phyloP scores from a whole-genome alignment of 1,140 invertebrate genomes.

The Archegozetes longisetosus region DNA sequence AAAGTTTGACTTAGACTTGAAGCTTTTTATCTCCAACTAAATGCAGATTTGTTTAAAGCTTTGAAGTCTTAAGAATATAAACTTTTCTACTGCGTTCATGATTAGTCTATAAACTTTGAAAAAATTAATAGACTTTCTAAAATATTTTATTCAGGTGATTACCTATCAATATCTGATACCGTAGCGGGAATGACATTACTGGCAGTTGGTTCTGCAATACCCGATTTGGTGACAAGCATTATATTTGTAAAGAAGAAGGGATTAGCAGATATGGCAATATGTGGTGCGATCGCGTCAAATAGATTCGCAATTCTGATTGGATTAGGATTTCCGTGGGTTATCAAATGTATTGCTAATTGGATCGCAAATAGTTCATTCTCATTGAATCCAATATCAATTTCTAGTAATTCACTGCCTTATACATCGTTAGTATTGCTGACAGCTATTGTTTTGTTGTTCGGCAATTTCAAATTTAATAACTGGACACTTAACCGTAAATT shows the following conservation, averaged over 20 bases:
- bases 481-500: not conserved
- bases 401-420: not conserved
- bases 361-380: not conserved
- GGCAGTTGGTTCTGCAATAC: constrained; percentile 21
- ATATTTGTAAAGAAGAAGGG: constrained; percentile 20
- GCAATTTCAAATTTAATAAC: not conserved
- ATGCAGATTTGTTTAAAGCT: too few relatives aligned
- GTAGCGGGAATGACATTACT: constrained; percentile 22
- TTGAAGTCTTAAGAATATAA: too few relatives aligned
- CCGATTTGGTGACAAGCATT: constrained; percentile 20
- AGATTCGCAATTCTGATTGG: constrained; percentile 68
- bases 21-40: too few relatives aligned
- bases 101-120: too few relatives aligned
- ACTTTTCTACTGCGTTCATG: too few relatives aligned
- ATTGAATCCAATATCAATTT: not conserved
- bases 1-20: too few relatives aligned
- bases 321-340: constrained; percentile 54
- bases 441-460: not conserved
- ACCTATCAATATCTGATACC: constrained; percentile 21
- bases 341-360: not conserved
- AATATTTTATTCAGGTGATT: constrained; percentile 35
- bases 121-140: too few relatives aligned
- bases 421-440: not conserved
- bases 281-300: constrained; percentile 63
- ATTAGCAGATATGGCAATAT: constrained; percentile 52